Evolutionary conservation across 2,888 invertebrate genomes (phyloP), one percentile per base, ranked within the genome.

Genomic region (Oscheius sp.): DNA sequence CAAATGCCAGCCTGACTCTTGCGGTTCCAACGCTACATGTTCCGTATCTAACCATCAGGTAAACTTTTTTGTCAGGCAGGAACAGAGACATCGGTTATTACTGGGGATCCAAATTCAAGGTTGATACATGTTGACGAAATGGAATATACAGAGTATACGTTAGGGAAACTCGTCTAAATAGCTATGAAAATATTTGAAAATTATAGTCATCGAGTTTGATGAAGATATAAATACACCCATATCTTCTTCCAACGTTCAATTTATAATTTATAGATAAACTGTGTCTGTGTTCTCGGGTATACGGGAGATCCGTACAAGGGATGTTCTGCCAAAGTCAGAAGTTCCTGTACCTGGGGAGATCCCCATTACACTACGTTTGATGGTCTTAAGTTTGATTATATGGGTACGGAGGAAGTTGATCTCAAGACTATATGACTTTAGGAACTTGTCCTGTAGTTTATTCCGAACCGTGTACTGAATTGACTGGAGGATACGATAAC

Each of bases 321-420:
- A 1, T 75, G 75, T 64, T 20, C 17, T 4, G n/a, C 28, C 1
- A 22, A 22, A 20, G 45, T 50, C 24, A 33, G 36, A 24, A 56
- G 62, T 28, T 47, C 78, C n/a, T 82, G 82, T 64, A 66, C 72
- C 57, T 71, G 64, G 47, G 86, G 86, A 36, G 86, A 86, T 54
- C 86, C 86, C 5, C 86, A 86, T 65, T 86, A 82, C 73, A 69
- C 70, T n/a, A 86, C 85, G 9, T 86, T 78, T 65, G 86, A 86
- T 64, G 82, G 82, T 5, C 74, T 80, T 49, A 74, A 73, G 64
- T 83, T 72, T 45, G 79, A 79, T 54, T 80, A 80, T 41, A 77
- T 77, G 66, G 77, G 76, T 41, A n/a, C n/a, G n/a, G n/a, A n/a
- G n/a, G n/a, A n/a, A n/a, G n/a, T n/a, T n/a, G n/a, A n/a, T n/a